Base-by-base conservation (phyloP, 1,140 invertebrate species). In the Drosophila virilis region DNA sequence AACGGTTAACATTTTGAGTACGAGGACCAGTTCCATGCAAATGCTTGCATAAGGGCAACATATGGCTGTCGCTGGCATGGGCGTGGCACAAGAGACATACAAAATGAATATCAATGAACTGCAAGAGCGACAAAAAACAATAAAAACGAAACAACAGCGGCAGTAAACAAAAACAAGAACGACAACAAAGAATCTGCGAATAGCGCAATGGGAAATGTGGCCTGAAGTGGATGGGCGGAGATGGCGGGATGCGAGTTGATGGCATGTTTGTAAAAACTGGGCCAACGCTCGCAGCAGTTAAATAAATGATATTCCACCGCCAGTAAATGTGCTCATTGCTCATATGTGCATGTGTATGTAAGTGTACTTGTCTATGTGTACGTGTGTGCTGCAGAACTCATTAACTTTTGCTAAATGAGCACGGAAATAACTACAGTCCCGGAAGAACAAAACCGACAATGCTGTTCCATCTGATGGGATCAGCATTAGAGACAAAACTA, bases 81-180 rank as follows among this genome's bases (percentile, higher is more conserved):
- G 77, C 70, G 74, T 79, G 77, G 77, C 69, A 60, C 62, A 46
- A 77, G 52, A 50, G 60, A 68, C 67, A 72, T 68, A 74, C 60
- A 68, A 79, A 68, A 65, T 74, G 77, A 74, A 77, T 79, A 79
- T 77, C 77, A 79, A 79, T 79, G 74, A 77, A 69, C 69, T 77
- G 69, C 64, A 69, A 45, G 68, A 67, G 64, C 66, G 42, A 67
- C 51, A 57, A 54, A 65, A 59, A 74, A 66, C 32, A 75, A 52
- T 35, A 51, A 72, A 66, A 10, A 45, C 37, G 43, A 17, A 9
- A 33, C 33, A 71, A 55, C 46, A 40, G 45, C 37, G 52, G 46
- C 54, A 70, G 45, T 43, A 58, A 55, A 60, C 42, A 61, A 51
- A 52, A 64, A 51, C 54, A 50, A 57, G 12, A 60, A 43, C 72